Evolutionary conservation across 1,140 invertebrate genomes (phyloP), one percentile per base, ranked within the genome.

Genomic region (Drosophila repleta): DNA sequence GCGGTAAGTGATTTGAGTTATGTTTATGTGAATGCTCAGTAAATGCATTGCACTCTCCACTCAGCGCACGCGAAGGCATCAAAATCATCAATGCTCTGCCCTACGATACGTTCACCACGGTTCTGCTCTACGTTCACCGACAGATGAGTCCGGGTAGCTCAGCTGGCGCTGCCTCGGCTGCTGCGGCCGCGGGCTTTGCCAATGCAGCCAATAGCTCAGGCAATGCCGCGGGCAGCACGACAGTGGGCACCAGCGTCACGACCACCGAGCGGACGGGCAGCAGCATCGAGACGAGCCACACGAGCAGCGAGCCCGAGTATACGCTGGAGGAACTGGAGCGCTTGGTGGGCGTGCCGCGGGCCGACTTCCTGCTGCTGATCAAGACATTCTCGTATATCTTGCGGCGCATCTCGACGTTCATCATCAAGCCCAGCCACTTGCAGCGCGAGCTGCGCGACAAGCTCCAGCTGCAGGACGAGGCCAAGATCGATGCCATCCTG

Each of bases 341-440:
- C 11, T 70, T 92, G 49, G 91, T 92, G 46, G 90, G 91, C 43
- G 90, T 91, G 6, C 76, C 90, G 10, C 75, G 91, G 4, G 11
- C 71, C 0, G 91, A 92, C 57, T 92, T 92, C 26, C 52, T 92
- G 24, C 65, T 92, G 41, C 51, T 92, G 0, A 92, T 92, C 55
- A 92, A 92, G 69, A 92, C 91, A 13, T 90, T 92, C 49, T 92
- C 91, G 5, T 92, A 92, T 52, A 92, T 92, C 20, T 67, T 92
- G 46, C 79, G 89, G 10, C 88, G 91, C 46, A 91, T 91, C 8
- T 91, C 91, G 5, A 91, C 91, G 29, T 92, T 91, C 26, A 87
- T 92, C 7, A 92, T 91, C 20, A 92, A 91, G 56, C 91, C 91
- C 3, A 90, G 91, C 10, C 56, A 76, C 13, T 32, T 92, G 41